Evolutionary conservation across 2,888 invertebrate genomes (phyloP).

Genomic region (Acrobasis suavella): DNA sequence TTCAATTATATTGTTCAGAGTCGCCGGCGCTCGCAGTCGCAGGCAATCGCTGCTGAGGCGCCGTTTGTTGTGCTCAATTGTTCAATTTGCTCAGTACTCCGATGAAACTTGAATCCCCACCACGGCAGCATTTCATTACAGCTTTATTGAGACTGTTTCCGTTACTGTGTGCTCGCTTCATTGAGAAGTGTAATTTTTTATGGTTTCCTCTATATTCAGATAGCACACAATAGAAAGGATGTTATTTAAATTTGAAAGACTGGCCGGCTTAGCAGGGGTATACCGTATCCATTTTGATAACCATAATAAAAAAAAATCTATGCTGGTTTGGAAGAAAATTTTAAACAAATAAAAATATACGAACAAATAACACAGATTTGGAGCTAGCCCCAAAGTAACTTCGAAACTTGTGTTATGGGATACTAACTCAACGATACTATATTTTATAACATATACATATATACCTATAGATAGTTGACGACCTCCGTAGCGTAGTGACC

Average conservation of each 20-base stretch:
- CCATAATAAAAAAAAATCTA: too few species aligned
- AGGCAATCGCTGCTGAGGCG: neutral
- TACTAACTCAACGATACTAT: too few species aligned
- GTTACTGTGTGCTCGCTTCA: neutral
- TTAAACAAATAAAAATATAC: too few species aligned
- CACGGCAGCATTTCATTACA: constrained; percentile 8
- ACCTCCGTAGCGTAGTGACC: too few species aligned
- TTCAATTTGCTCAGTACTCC: constrained; percentile 14
- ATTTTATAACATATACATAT: too few species aligned
- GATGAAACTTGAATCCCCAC: constrained; percentile 15
- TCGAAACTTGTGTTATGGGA: too few species aligned
- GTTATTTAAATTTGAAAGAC: neutral
- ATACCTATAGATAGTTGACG: too few species aligned
- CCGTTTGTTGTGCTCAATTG: constrained; percentile 20
- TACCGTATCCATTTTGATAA: too few species aligned
- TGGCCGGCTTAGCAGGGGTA: neutral
- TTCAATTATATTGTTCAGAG: constrained; percentile 16
- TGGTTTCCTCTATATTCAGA: neutral
- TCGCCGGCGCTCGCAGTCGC: constrained; percentile 13
- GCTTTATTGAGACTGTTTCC: constrained; percentile 12
- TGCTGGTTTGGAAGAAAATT: too few species aligned
- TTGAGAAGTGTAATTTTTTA: constrained; percentile 5
- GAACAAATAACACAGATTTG: too few species aligned
- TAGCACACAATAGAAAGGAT: constrained; percentile 1
- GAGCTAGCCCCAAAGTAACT: too few species aligned